Base-by-base conservation (phyloP, 2,888 invertebrate species). In the Agriotes lineatus region DNA sequence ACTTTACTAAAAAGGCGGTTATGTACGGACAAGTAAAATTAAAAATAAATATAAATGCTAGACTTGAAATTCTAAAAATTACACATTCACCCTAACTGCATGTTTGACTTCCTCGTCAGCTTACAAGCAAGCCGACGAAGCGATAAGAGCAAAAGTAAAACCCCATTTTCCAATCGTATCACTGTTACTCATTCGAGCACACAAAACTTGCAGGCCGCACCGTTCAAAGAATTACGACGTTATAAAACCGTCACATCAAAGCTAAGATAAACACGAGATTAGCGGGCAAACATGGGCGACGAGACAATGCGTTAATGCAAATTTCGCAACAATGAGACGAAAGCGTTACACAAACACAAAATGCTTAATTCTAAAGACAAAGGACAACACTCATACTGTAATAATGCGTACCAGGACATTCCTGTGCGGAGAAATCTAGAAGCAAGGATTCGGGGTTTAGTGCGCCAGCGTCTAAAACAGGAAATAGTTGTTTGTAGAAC, bases 371-470 rank as follows among this genome's bases (percentile, higher is more conserved):
- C 56, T 56, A 56, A 54, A 39, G 20, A 56, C 39, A 37, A 56
- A 56, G 33, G 22, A 60, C 52, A 57, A 70, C 61, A 67, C 20
- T 44, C 7, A 25, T 25, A 25, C 25, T 5, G 25, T 25, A 39
- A 44, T 50, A 67, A 68, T 64, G 80, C 85, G 82, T 86, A 86
- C 86, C 86, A 80, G 82, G 83, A 78, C 82, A 76, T 78, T 86
- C 86, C 85, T 85, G 82, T 72, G 85, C 82, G 73, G 82, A 80
- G 79, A 84, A 85, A 81, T 86, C 86, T 81, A 86, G 85, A 78
- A 86, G 84, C 77, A 81, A 84, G 76, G 85, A 83, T 72, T 85
- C 81, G 69, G 82, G 77, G 69, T 75, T 78, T 75, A 80, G 72
- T 64, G 71, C 71, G 66, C 74, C 75, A 72, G 72, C 60, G 52